A percentile compares a stretch with the other conserved stretches of the same genome.
Evolutionary conservation across 2,888 invertebrate genomes (phyloP).

Genomic region (Catocala sponsa): DNA sequence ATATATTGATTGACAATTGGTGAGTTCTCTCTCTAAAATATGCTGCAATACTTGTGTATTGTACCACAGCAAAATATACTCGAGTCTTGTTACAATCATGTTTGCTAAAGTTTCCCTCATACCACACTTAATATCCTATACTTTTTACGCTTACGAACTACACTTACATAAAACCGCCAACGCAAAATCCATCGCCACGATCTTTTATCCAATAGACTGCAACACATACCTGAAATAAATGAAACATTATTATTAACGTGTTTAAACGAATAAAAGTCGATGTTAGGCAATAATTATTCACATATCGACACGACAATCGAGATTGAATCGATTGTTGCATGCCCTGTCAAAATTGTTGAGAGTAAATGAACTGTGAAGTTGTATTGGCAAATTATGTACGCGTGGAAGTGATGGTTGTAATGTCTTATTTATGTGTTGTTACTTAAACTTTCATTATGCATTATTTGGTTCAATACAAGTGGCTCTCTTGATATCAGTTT

Average conservation of each 20-base stretch:
- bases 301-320: conserved; percentile 33
- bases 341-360: conserved; percentile 41
- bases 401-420: neutral
- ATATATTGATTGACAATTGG: too few relatives aligned
- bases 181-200: neutral
- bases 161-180: conserved; percentile 27
- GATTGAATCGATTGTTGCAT: conserved; percentile 37
- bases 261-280: conserved; percentile 28
- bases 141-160: neutral
- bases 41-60: too few relatives aligned
- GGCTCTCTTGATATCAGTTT: too few relatives aligned
- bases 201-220: conserved; percentile 19
- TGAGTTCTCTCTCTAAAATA: too few relatives aligned
- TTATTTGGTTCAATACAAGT: neutral
- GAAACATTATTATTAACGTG: conserved; percentile 32
- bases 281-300: conserved; percentile 37
- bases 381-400: neutral
- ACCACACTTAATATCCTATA: too few relatives aligned
- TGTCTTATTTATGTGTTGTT: neutral
- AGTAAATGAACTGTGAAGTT: conserved; percentile 37
- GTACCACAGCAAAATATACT: too few relatives aligned
- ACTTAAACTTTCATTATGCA: neutral
- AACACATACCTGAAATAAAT: conserved; percentile 47
- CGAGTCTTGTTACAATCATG: neutral
- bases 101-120: too few relatives aligned